Evolutionary conservation across 2,797 vertebrate genomes (phyloP).

Genomic region (Chaetophractus vellerosus): DNA sequence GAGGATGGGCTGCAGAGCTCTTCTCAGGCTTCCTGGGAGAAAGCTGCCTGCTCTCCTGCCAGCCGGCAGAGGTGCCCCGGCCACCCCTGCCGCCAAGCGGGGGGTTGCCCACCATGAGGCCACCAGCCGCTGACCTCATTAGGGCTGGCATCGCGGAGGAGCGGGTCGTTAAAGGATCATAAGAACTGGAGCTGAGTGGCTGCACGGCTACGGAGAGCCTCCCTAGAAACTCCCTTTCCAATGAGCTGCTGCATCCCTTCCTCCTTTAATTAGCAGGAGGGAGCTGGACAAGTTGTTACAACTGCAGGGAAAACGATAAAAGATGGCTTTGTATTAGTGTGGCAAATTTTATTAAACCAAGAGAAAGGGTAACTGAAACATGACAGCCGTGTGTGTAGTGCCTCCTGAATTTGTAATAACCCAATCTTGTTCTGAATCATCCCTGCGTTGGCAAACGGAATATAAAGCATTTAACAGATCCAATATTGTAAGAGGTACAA

Average conservation of each 20-base stretch:
- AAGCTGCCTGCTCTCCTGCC: neutral
- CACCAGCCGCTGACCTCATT: slow-evolving; percentile 52
- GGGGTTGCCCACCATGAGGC: neutral
- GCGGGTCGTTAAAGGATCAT: neutral
- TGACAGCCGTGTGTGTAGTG: neutral
- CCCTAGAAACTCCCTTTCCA: slow-evolving; percentile 69
- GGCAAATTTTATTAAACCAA: slow-evolving; percentile 79
- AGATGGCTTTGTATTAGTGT: slow-evolving; percentile 68
- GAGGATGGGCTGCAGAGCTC: neutral
- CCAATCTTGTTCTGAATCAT: slow-evolving; percentile 78
- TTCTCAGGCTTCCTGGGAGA: neutral
- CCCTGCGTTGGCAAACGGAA: slow-evolving; percentile 67
- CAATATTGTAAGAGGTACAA: slow-evolving; percentile 72
- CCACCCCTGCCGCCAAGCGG: neutral
- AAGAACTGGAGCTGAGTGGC: neutral
- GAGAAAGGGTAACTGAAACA: slow-evolving; percentile 78
- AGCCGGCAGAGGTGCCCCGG: neutral
- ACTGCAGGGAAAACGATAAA: slow-evolving; percentile 62
- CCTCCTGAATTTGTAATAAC: slow-evolving; percentile 80
- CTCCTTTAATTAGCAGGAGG: slow-evolving; percentile 84
- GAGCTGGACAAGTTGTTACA: slow-evolving; percentile 80
- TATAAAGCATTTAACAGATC: slow-evolving; percentile 72
- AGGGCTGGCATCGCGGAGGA: neutral
- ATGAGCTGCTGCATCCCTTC: slow-evolving; percentile 52
- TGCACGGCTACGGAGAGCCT: slow-evolving; percentile 50